A percentile compares a stretch with the other conserved stretches of the same genome.
These are phyloP conservation scores for Serilophus lunatus DNA, from an alignment of 2,113 vertebrate species.

Conservation along the genomic window DNA sequence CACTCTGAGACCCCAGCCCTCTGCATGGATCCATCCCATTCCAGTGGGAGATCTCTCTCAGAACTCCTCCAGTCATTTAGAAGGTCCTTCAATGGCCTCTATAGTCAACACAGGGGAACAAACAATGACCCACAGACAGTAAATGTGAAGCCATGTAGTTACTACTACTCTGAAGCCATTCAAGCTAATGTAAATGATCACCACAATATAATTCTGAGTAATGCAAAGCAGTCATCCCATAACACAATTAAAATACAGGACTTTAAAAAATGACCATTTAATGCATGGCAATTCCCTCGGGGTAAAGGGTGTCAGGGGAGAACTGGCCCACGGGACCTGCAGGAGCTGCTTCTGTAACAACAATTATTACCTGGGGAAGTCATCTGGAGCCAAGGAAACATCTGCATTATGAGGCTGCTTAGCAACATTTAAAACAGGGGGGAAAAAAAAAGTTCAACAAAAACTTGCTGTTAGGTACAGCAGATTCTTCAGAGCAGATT, in stretches of 20 bases:
- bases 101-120: background rate
- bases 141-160: background rate
- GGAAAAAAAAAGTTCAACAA: background rate
- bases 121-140: background rate
- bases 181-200: background rate
- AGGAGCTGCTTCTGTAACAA: background rate
- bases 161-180: background rate
- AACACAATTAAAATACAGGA: background rate
- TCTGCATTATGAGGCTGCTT: background rate
- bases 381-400: conserved; percentile 6
- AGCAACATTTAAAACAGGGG: background rate
- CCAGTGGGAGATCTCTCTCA: background rate
- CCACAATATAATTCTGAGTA: background rate
- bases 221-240: background rate
- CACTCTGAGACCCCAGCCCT: background rate
- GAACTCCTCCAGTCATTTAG: background rate
- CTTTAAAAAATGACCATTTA: background rate
- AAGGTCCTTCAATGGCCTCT: background rate
- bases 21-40: background rate
- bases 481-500: background rate
- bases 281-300: background rate
- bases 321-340: background rate
- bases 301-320: background rate
- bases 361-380: background rate
- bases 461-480: background rate